phyloP scores from a whole-genome alignment of 2,888 invertebrate genomes.

The Anarsia innoxiella region DNA sequence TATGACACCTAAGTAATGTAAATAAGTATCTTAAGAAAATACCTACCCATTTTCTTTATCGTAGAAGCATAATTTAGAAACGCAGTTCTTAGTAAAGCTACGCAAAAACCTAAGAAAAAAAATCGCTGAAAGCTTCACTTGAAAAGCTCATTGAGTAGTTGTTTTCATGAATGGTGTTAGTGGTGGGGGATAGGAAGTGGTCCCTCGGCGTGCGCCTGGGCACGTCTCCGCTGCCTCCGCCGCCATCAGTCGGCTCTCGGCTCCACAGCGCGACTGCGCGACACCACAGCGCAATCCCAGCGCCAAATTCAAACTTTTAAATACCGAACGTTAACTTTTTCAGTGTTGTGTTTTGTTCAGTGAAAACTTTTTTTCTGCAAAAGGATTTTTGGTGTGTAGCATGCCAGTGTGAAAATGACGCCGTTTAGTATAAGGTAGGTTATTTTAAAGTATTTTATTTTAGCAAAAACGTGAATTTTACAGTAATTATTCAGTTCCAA shows the following conservation, averaged over 20 bases:
- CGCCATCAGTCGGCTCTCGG: slow-evolving; percentile 33
- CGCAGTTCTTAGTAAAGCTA: no score
- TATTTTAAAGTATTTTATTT: no score
- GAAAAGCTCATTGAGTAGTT: slow-evolving; percentile 36
- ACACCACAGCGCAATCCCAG: slow-evolving; percentile 30
- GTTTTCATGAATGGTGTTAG: slow-evolving; percentile 59
- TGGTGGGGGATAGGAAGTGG: slow-evolving; percentile 49
- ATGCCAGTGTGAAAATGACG: slow-evolving; percentile 26
- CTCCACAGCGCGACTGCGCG: slow-evolving; percentile 48
- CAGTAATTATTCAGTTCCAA: no score
- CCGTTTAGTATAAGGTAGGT: slow-evolving; percentile 55
- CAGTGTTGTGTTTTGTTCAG: slow-evolving; percentile 9
- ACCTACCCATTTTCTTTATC: no score
- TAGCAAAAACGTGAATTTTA: no score
- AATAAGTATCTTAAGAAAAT: no score
- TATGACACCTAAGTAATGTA: no score
- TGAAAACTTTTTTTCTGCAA: slow-evolving; percentile 6
- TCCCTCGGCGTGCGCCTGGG: slow-evolving; percentile 28
- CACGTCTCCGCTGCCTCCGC: slow-evolving; percentile 26
- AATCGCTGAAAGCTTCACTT: background rate
- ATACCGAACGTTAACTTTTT: slow-evolving; percentile 24
- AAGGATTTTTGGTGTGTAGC: slow-evolving; percentile 9
- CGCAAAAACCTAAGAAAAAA: no score
- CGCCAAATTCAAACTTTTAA: slow-evolving; percentile 53
- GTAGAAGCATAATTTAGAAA: no score